A percentile compares a stretch with the other conserved stretches of the same genome.
These are phyloP conservation scores for Ophraella communa DNA, from an alignment of 2,888 invertebrate species.

Conservation along the genomic window DNA sequence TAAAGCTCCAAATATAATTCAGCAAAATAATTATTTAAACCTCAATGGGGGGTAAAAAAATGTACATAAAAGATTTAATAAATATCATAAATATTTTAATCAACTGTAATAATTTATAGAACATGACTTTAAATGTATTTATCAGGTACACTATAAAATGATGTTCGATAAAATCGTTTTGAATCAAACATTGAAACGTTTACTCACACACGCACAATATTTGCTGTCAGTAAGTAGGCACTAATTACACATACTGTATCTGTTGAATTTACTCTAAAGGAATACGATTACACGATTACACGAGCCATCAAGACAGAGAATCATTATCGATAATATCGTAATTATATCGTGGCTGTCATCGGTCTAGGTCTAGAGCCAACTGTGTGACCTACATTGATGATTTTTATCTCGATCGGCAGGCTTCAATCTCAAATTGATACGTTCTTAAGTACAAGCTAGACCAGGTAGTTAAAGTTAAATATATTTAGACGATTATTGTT, in stretches of 20 bases:
- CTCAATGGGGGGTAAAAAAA: too few relatives aligned
- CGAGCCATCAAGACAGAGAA: slow-evolving; percentile 18
- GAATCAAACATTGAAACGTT: too few relatives aligned
- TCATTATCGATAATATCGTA: slow-evolving; percentile 20
- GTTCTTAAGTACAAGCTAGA: slow-evolving; percentile 4
- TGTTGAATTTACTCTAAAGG: not conserved
- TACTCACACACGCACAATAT: not conserved
- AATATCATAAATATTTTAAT: too few relatives aligned
- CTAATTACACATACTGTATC: slow-evolving; percentile 1
- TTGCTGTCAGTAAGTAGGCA: not conserved
- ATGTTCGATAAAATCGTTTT: too few relatives aligned
- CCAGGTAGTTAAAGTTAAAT: not conserved
- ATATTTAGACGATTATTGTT: not conserved
- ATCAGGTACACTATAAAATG: too few relatives aligned
- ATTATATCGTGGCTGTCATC: slow-evolving; percentile 19
- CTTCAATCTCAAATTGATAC: slow-evolving; percentile 18
- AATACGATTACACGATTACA: slow-evolving; percentile 11
- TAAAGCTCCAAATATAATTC: too few relatives aligned
- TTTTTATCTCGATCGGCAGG: slow-evolving; percentile 12
- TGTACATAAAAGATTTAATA: too few relatives aligned
- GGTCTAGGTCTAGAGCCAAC: slow-evolving; percentile 21
- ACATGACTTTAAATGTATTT: too few relatives aligned
- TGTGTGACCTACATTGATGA: slow-evolving; percentile 20
- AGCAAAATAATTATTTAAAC: too few relatives aligned
- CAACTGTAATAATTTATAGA: too few relatives aligned